These are phyloP conservation scores for Coremacera marginata DNA, from an alignment of 2,888 invertebrate species.

Conservation along the genomic window DNA sequence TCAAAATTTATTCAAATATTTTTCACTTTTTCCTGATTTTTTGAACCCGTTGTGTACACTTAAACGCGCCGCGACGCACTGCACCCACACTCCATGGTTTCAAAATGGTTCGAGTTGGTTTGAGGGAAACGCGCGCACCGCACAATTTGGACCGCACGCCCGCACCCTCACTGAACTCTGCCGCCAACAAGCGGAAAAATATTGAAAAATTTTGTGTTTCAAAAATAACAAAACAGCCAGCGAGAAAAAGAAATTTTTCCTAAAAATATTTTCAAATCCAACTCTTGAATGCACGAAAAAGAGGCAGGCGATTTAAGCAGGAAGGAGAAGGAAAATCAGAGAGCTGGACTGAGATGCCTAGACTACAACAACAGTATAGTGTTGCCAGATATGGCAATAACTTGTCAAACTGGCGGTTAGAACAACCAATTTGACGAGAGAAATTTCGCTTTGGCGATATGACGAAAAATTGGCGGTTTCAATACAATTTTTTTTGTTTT, in stretches of 20 bases:
- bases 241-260: conserved; percentile 2
- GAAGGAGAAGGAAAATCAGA: background rate
- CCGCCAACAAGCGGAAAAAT: conserved; percentile 3
- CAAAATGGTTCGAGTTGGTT: conserved; percentile 47
- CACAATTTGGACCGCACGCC: background rate
- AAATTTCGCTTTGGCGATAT: too few species aligned
- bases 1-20: conserved; percentile 3
- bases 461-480: too few species aligned
- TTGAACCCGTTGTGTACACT: conserved; percentile 49
- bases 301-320: background rate
- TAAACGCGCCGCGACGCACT: conserved; percentile 67
- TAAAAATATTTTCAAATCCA: conserved; percentile 15
- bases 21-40: background rate
- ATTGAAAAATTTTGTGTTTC: conserved; percentile 7
- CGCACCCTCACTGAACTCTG: background rate
- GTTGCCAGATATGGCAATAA: too few species aligned
- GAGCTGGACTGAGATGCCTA: background rate
- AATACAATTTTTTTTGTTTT: too few species aligned
- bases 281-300: background rate
- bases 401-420: too few species aligned
- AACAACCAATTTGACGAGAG: too few species aligned
- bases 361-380: conserved; percentile 16
- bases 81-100: conserved; percentile 69
- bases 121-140: background rate
- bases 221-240: conserved; percentile 10